phyloP scores from a whole-genome alignment of 2,113 vertebrate species.

The Gavialis gangeticus region DNA sequence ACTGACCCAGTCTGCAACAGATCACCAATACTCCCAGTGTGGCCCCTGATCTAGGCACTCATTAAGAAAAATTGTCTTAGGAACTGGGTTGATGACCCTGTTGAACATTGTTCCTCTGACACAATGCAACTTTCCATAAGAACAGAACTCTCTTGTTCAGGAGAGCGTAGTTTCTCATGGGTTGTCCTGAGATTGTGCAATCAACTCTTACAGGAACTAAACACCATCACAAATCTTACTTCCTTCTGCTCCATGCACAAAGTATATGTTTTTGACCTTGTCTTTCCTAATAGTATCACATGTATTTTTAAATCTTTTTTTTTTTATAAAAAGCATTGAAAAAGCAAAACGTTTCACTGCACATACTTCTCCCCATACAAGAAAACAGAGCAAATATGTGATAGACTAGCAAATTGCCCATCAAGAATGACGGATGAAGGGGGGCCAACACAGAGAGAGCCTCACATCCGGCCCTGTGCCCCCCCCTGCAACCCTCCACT shows the following conservation, averaged over 20 bases:
- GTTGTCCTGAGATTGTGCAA: accelerated
- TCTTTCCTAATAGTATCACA: background rate
- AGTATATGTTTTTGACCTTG: background rate
- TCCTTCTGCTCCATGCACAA: background rate
- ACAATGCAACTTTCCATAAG: background rate
- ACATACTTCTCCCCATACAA: accelerated
- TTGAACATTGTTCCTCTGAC: too few relatives aligned
- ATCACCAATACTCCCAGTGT: too few relatives aligned
- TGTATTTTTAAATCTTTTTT: background rate
- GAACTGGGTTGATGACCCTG: too few relatives aligned
- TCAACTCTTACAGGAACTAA: background rate
- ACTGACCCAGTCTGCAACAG: too few relatives aligned
- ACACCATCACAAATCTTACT: background rate
- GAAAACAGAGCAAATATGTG: background rate
- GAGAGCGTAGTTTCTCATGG: background rate
- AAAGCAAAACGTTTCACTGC: background rate
- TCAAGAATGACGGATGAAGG: too few relatives aligned
- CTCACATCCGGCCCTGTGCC: too few relatives aligned
- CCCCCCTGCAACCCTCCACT: too few relatives aligned
- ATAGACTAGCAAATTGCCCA: too few relatives aligned
- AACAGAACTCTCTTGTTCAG: background rate
- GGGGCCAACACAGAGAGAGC: too few relatives aligned
- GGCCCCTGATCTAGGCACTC: too few relatives aligned
- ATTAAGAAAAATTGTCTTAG: too few relatives aligned
- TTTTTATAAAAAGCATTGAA: too few relatives aligned